phyloP scores from a whole-genome alignment of 2,113 vertebrate species.

The Carassius auratus region DNA sequence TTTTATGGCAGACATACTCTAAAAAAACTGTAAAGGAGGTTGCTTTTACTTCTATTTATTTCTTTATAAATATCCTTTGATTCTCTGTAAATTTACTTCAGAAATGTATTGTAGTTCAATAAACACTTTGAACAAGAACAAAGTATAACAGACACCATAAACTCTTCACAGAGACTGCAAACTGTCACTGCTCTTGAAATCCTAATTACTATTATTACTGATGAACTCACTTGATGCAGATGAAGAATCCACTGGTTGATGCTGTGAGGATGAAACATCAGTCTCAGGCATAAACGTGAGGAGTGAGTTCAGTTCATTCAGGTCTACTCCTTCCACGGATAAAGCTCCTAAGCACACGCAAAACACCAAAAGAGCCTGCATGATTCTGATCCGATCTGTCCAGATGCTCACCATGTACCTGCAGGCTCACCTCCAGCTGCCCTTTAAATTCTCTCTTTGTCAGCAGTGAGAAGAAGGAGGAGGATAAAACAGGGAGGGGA shows the following conservation, averaged over 20 bases:
- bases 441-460: conserved; percentile 51
- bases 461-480: conserved; percentile 27
- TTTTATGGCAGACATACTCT: neutral
- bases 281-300: neutral
- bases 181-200: neutral
- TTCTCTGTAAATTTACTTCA: neutral
- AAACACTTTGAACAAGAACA: neutral
- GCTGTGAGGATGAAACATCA: conserved; percentile 6
- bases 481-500: conserved; percentile 46
- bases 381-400: conserved; percentile 45
- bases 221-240: conserved; percentile 16
- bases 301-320: conserved; percentile 20
- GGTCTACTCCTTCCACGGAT: conserved; percentile 9
- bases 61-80: neutral
- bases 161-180: neutral
- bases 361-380: conserved; percentile 43
- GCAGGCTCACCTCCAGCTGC: conserved; percentile 37
- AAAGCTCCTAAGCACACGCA: conserved; percentile 44
- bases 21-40: neutral
- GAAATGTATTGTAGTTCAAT: neutral
- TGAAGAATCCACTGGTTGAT: conserved; percentile 5
- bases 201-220: neutral
- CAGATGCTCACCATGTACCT: conserved; percentile 44
- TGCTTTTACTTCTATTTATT: neutral
- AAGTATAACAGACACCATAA: neutral